Base-by-base conservation (phyloP, 1,140 invertebrate species). In the Linepithema humile region DNA sequence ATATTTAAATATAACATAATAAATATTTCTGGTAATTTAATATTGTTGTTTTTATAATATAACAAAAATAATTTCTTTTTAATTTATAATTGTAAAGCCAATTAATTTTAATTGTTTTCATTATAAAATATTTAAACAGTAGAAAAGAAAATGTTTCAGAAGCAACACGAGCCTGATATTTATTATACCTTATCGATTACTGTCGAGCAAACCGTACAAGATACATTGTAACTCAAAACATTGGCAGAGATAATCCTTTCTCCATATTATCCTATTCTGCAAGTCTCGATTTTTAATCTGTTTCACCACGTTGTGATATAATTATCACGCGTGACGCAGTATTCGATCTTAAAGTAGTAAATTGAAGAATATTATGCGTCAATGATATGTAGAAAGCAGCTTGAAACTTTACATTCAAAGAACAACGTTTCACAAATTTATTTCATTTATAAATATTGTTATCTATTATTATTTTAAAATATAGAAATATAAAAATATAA, bases 361-460 rank as follows among this genome's bases (percentile, higher is more conserved):
- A 85, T 67, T 65, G 80, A 91, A 87, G 75, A 90, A n/a, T n/a
- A 92, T 89, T 82, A 88, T 73, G 84, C 88, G 88, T 90, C 87
- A 88, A 89, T 75, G 75, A 55, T 75, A 74, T 65, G 67, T 80
- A 75, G 77, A 85, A 82, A 83, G 87, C 85, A 85, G 73, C 26
- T 70, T 88, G 84, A 89, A 89, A 90, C 62, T 90, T 91, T 88
- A 91, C 90, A 70, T 64, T 77, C 80, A 45, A 53, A 82, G 15
- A 59, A n/a, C 17, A 73, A 23, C 6, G 15, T 38, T 57, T 55
- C 38, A 40, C 23, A 60, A 32, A 45, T 12, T 40, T 26, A 15
- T 32, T 10, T 35, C 45, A 17, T n/a, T n/a, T 32, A 3, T 40
- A 59, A 59, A 29, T 0, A 40, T 2, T 38, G n/a, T 40, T 20